Conservation (phyloP, 2,113 vertebrate species). For the Craseonycteris thonglongyai region DNA sequence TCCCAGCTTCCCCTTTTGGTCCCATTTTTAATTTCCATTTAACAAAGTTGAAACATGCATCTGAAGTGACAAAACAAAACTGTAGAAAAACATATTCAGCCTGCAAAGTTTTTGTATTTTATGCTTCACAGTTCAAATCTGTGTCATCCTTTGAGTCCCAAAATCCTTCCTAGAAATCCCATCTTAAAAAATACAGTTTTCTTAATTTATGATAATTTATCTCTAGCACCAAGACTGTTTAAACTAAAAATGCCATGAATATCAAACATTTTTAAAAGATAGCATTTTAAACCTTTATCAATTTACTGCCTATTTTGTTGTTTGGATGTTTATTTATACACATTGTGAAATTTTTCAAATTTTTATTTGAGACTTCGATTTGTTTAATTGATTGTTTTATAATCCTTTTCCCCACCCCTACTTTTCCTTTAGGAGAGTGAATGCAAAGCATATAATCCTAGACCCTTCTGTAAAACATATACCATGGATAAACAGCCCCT, state of each 20-base stretch:
- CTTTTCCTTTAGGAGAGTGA: conserved; percentile 89
- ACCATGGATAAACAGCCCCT: conserved; percentile 99
- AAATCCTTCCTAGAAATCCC: not conserved
- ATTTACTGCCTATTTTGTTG: not conserved
- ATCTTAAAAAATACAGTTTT: not conserved
- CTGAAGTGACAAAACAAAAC: not conserved
- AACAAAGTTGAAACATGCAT: not conserved
- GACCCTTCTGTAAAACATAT: conserved; percentile 98
- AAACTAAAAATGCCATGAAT: conserved; percentile 6
- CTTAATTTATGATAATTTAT: not conserved
- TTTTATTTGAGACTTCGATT: not conserved
- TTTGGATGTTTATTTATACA: not conserved
- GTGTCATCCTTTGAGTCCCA: not conserved
- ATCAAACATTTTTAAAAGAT: not conserved
- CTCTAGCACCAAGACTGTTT: not conserved
- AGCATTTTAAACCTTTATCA: not conserved
- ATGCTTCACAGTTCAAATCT: not conserved
- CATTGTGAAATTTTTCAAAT: not conserved
- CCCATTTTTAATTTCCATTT: not conserved
- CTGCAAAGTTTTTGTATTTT: not conserved
- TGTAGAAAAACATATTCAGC: not conserved
- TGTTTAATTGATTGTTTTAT: not conserved
- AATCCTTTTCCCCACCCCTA: not conserved
- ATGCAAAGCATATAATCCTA: conserved; percentile 97
- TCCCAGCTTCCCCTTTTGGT: no score